Evolutionary conservation across 2,113 vertebrate genomes (phyloP), one percentile per base, ranked within the genome.

Genomic region (Gymnobelideus leadbeateri): DNA sequence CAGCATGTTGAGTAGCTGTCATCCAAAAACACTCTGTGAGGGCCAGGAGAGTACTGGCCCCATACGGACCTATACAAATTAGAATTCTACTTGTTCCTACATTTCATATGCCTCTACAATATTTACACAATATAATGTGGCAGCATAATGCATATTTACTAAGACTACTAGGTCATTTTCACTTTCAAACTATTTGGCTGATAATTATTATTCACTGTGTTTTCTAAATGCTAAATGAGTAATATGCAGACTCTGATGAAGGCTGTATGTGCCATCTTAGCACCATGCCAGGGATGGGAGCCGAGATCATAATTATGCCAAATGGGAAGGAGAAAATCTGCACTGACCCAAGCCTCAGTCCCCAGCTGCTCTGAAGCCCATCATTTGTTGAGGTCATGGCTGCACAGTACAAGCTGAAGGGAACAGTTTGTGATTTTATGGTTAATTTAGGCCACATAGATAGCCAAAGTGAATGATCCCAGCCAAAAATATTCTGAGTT

Each of bases 161-260:
- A 91, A 97, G 97, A 98, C 97, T 98, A 97, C 97, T 97, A 94
- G 93, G 97, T 94, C 97, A 8, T 96, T 98, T 97, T 97, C 96
- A 91, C 51, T 98, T 98, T 95, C 96, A 94, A 98, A 97, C 96
- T 97, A 97, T 97, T 96, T 97, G 89, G 3, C 89, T 97, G 94
- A 93, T 96, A 50, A 61, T 89, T 93, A 89, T 93, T 96, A 52
- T 97, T 97, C 93, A 94, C 93, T 96, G 89, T 77, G 90, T 96
- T 96, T 96, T 95, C 92, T 95, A 96, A 95, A 95, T 94, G 92
- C 92, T 96, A 97, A 98, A 97, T 95, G 96, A 97, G 53, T 90
- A 95, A 93, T 54, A 96, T 8, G 3, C 91, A 50, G 93, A 84
- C 91, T 92, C 92, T 96, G 95, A 92, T 94, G 91, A 94, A 98